These are phyloP conservation scores for Drosophila nigrodunni DNA, from an alignment of 1,140 invertebrate genomes.

Conservation along the genomic window DNA sequence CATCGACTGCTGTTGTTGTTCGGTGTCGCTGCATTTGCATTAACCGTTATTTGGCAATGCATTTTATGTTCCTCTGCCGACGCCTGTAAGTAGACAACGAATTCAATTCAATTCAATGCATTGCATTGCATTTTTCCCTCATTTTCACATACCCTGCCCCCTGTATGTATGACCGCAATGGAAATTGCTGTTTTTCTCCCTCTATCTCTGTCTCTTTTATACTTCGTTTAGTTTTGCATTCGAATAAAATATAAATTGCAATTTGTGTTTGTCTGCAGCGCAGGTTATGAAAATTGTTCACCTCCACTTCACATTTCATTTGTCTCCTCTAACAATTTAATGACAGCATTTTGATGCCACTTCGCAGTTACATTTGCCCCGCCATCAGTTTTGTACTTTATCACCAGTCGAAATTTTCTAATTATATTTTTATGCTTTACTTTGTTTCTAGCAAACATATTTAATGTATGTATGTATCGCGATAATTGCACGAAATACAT, in stretches of 20 bases:
- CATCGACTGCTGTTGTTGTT: conserved; percentile 11
- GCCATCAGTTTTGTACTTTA: conserved; percentile 34
- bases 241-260: conserved; percentile 77
- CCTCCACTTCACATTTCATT: neutral
- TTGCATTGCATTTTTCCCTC: conserved; percentile 1
- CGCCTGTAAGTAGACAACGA: conserved; percentile 57
- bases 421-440: conserved; percentile 41
- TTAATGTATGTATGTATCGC: conserved; percentile 32
- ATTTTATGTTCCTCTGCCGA: conserved; percentile 44
- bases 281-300: conserved; percentile 55
- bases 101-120: conserved; percentile 50
- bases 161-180: neutral
- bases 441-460: conserved; percentile 54
- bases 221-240: conserved; percentile 5
- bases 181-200: neutral
- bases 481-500: conserved; percentile 65
- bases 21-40: conserved; percentile 57
- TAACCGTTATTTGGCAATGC: conserved; percentile 71
- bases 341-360: conserved; percentile 57
- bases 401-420: conserved; percentile 44
- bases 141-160: neutral
- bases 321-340: conserved; percentile 48
- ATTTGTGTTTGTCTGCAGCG: conserved; percentile 56
- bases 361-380: neutral
- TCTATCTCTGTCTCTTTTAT: neutral